Percentiles rank a stretch among this genome's conserved stretches.
phyloP scores from a whole-genome alignment of 2,888 invertebrate species.

The Cryptops parisi region DNA sequence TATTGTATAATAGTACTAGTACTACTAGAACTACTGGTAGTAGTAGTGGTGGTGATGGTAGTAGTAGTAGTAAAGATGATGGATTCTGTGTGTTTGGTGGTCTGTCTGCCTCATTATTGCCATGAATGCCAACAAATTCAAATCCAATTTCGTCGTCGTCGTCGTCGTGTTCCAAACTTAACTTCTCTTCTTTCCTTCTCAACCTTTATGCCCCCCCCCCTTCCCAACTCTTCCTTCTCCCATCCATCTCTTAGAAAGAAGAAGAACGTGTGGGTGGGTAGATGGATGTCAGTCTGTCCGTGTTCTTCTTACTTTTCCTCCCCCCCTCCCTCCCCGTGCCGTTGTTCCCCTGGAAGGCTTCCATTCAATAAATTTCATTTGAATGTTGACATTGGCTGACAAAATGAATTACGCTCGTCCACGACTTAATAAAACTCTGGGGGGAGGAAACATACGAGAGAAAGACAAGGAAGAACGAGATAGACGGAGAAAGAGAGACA shows the following conservation, averaged over 20 bases:
- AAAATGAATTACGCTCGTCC: background rate
- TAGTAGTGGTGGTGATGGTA: no score
- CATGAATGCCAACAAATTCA: constrained; percentile 5
- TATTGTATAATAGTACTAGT: no score
- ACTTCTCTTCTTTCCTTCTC: background rate
- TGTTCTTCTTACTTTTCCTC: background rate
- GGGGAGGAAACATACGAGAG: background rate
- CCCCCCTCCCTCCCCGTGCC: background rate
- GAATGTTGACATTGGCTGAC: background rate
- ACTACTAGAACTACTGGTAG: no score
- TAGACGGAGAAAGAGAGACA: no score
- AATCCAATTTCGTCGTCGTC: constrained; percentile 1
- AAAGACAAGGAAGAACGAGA: no score
- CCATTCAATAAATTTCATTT: background rate
- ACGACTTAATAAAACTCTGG: background rate
- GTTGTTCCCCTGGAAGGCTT: no score
- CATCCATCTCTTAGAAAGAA: background rate
- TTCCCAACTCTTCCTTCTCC: background rate
- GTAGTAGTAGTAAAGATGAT: no score
- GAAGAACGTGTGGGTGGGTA: no score
- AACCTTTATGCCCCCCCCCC: background rate
- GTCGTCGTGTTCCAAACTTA: background rate
- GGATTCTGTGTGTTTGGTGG: no score
- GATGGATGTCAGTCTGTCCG: no score
- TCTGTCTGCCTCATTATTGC: background rate